These are phyloP conservation scores for Neria commutata DNA, from an alignment of 2,888 invertebrate genomes.

Conservation along the genomic window DNA sequence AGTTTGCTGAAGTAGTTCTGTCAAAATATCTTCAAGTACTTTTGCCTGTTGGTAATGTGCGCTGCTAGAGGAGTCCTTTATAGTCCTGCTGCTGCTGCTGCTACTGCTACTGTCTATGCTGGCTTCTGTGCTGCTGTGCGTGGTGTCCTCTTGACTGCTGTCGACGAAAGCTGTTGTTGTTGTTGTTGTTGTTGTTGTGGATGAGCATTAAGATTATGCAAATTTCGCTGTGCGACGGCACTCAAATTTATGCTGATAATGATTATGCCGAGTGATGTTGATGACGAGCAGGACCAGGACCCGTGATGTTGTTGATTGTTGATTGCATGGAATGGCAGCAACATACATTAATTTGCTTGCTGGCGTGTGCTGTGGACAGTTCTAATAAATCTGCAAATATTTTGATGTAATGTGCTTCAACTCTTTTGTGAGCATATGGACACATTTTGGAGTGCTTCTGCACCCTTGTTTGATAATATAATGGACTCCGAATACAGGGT, in stretches of 20 bases:
- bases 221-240: slow-evolving; percentile 29
- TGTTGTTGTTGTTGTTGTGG: slow-evolving; percentile 1
- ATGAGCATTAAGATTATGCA: slow-evolving; percentile 51
- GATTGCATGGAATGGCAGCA: no score
- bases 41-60: background rate
- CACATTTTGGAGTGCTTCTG: no score
- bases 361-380: slow-evolving; percentile 50
- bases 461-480: no score
- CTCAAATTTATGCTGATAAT: background rate
- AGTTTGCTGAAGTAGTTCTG: slow-evolving; percentile 12
- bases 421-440: no score
- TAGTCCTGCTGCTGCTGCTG: background rate
- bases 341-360: no score
- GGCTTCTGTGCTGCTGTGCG: background rate
- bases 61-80: no score
- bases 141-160: background rate
- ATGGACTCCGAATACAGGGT: no score
- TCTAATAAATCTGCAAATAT: slow-evolving; percentile 13
- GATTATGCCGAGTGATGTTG: no score
- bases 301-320: no score
- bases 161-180: background rate
- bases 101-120: background rate
- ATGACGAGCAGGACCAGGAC: no score
- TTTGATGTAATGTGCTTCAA: no score
- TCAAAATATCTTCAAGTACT: slow-evolving; percentile 5